Percentiles rank a stretch among this genome's conserved stretches.
These are phyloP conservation scores for Amblyjoppa fuscipennis DNA, from an alignment of 2,888 invertebrate genomes.

Conservation along the genomic window DNA sequence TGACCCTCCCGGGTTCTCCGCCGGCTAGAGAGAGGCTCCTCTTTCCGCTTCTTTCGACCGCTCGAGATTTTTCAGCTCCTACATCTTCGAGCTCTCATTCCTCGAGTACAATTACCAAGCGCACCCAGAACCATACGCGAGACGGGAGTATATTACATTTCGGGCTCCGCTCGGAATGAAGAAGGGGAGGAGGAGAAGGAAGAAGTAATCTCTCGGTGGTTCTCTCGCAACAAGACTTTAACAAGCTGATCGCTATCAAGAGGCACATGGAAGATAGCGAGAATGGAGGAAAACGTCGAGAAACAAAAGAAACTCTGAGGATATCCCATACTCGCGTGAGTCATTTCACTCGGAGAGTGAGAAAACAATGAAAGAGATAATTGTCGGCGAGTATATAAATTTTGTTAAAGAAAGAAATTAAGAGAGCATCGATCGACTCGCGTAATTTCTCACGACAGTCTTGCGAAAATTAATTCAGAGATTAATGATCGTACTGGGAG, in stretches of 20 bases:
- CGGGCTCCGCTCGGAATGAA: slow-evolving; percentile 56
- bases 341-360: slow-evolving; percentile 69
- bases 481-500: neutral
- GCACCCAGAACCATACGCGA: slow-evolving; percentile 61
- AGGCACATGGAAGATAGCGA: slow-evolving; percentile 53
- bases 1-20: slow-evolving; percentile 55
- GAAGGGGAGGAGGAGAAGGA: slow-evolving; percentile 42
- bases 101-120: slow-evolving; percentile 71
- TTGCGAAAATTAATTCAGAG: neutral
- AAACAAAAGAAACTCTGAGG: slow-evolving; percentile 9
- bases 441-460: neutral
- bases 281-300: slow-evolving; percentile 16
- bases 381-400: neutral
- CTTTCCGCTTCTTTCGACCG: slow-evolving; percentile 54
- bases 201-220: slow-evolving; percentile 61
- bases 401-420: neutral
- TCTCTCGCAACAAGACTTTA: slow-evolving; percentile 76
- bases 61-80: slow-evolving; percentile 67
- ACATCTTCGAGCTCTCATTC: slow-evolving; percentile 67
- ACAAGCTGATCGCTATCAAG: slow-evolving; percentile 84
- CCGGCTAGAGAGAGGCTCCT: slow-evolving; percentile 50
- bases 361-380: neutral
- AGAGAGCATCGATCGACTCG: neutral
- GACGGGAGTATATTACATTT: slow-evolving; percentile 65
- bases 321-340: slow-evolving; percentile 75